Evolutionary conservation across 2,888 invertebrate genomes (phyloP).

Genomic region (Osmoderma eremita): DNA sequence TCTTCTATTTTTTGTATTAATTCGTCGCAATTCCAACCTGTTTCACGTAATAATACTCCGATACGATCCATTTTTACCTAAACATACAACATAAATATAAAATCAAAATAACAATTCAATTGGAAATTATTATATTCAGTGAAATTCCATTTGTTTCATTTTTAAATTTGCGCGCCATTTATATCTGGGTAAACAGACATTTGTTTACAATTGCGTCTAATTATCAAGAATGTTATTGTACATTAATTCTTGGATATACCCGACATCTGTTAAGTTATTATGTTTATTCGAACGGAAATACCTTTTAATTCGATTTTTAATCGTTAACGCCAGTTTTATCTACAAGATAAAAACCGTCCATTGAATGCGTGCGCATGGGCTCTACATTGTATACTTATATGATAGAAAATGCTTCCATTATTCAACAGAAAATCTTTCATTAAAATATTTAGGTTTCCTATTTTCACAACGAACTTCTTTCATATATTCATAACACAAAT

Average conservation of each 20-base stretch:
- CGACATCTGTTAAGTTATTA: too few species aligned
- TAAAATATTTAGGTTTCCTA: too few species aligned
- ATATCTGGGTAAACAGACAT: not conserved
- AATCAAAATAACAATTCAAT: constrained; percentile 2
- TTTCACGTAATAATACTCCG: constrained; percentile 52
- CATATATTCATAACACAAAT: constrained; percentile 1
- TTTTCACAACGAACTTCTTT: not conserved
- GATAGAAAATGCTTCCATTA: not conserved
- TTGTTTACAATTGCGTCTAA: constrained; percentile 20
- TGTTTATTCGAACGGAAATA: too few species aligned
- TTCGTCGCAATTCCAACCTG: constrained; percentile 57
- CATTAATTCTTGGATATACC: too few species aligned
- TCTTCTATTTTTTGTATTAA: constrained; percentile 52
- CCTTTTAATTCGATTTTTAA: too few species aligned
- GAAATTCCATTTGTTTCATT: constrained; percentile 12
- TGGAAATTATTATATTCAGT: not conserved
- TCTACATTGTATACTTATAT: constrained; percentile 12
- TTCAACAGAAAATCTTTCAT: not conserved
- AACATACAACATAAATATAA: constrained; percentile 8
- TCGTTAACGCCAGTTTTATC: not conserved
- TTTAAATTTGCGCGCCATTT: constrained; percentile 30
- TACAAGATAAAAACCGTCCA: constrained; percentile 13
- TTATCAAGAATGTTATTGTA: too few species aligned
- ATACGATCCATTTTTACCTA: constrained; percentile 50
- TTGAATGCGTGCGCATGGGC: constrained; percentile 28